These are phyloP conservation scores for Cheilinus undulatus DNA, from an alignment of 2,113 vertebrate genomes.

Conservation along the genomic window DNA sequence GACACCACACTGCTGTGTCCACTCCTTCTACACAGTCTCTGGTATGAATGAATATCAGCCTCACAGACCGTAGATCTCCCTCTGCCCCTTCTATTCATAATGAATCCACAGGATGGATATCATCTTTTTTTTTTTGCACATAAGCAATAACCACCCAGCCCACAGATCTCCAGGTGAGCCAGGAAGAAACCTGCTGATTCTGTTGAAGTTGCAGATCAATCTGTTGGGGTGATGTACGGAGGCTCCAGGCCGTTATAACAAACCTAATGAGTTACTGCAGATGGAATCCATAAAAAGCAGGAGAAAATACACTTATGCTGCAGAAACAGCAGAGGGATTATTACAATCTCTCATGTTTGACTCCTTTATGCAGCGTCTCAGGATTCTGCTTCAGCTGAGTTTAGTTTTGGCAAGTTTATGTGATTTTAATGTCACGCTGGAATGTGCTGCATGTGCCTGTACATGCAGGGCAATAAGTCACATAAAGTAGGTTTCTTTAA, in stretches of 20 bases:
- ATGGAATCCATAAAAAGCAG: slow-evolving; percentile 20
- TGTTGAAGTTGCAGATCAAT: slow-evolving; percentile 60
- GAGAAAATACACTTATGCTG: slow-evolving; percentile 13
- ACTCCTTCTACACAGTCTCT: no score
- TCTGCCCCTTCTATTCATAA: slow-evolving; percentile 17
- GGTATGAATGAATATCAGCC: not conserved
- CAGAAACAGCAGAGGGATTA: slow-evolving; percentile 26
- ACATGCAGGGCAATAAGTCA: not conserved
- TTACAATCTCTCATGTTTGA: not conserved
- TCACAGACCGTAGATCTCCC: slow-evolving; percentile 17
- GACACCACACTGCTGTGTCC: no score
- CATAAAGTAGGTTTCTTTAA: not conserved
- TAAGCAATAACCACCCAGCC: slow-evolving; percentile 37
- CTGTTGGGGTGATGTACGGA: slow-evolving; percentile 43
- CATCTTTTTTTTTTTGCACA: slow-evolving; percentile 35
- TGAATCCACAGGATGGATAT: slow-evolving; percentile 44
- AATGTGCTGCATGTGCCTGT: not conserved
- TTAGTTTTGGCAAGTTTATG: not conserved
- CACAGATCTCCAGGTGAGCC: slow-evolving; percentile 36
- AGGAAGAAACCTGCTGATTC: slow-evolving; percentile 59
- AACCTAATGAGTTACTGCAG: slow-evolving; percentile 53
- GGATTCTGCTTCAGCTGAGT: not conserved
- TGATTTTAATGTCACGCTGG: not conserved
- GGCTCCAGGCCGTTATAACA: slow-evolving; percentile 25
- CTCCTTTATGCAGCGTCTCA: not conserved